Percentiles rank a stretch among this genome's conserved stretches.
Conservation (phyloP, 30 jellyfish, hydroid and myxozoan species). For the Rhopilema esculentum region DNA sequence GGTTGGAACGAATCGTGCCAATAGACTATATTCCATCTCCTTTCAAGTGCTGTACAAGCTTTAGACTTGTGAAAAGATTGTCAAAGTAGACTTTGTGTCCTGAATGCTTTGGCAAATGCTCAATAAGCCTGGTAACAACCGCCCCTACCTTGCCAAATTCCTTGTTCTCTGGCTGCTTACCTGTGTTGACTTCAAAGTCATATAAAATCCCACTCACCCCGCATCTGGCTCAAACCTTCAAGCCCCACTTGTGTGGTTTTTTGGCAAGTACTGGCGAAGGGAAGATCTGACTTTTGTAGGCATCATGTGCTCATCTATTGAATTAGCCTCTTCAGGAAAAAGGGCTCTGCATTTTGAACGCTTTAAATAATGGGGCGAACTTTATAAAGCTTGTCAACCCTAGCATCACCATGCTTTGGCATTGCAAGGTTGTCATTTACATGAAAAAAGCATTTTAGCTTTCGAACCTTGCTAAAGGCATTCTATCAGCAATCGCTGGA, state of each 20-base stretch:
- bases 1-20: constrained; percentile 22
- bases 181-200: constrained; percentile 40
- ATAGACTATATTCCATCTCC: neutral
- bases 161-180: constrained; percentile 9
- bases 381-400: no score
- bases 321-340: no score
- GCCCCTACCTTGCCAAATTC: constrained; percentile 55
- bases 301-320: no score
- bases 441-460: constrained; percentile 31
- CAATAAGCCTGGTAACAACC: constrained; percentile 41
- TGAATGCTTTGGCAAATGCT: constrained; percentile 29
- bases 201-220: constrained; percentile 45
- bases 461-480: constrained; percentile 3
- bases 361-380: no score
- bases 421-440: constrained; percentile 16
- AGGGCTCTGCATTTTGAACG: no score
- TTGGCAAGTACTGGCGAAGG: no score
- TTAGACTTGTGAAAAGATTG: no score
- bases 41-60: constrained; percentile 37
- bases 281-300: no score
- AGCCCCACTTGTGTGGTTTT: no score
- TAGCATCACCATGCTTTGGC: constrained; percentile 27
- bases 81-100: constrained; percentile 66
- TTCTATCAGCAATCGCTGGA: constrained; percentile 28
- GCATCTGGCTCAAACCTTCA: no score